phyloP scores from a whole-genome alignment of 2,797 vertebrate genomes.

The Anniella stebbinsi region DNA sequence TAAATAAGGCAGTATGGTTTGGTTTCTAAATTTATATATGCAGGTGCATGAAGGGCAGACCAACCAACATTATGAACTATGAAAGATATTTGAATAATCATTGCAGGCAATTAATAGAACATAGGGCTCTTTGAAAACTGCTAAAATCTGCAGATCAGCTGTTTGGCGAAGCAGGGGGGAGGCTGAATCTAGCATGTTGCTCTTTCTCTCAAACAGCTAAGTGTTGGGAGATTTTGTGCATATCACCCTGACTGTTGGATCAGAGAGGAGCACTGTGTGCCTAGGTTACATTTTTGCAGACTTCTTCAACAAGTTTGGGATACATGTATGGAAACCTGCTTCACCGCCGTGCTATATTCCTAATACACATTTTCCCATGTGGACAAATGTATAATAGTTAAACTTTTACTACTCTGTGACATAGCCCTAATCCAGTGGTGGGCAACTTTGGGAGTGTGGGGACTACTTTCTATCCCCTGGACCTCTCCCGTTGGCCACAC shows the following conservation, averaged over 20 bases:
- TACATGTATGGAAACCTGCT: too few relatives aligned
- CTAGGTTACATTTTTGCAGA: not conserved
- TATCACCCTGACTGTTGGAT: not conserved
- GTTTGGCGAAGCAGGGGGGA: not conserved
- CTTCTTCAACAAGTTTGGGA: not conserved
- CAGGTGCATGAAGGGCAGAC: constrained; percentile 20
- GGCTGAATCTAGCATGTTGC: not conserved
- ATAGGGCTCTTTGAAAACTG: not conserved
- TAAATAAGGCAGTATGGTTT: not conserved
- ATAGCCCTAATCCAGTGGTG: too few relatives aligned
- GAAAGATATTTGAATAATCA: constrained; percentile 16
- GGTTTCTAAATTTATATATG: not conserved
- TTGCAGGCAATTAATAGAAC: constrained; percentile 14
- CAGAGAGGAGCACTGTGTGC: not conserved
- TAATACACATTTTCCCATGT: not conserved
- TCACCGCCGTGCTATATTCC: not conserved
- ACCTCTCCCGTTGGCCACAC: too few relatives aligned
- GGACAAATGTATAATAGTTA: too few relatives aligned
- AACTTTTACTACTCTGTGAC: too few relatives aligned
- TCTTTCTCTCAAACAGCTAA: not conserved
- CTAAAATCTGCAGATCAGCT: not conserved
- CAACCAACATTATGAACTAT: not conserved
- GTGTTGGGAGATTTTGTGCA: not conserved
- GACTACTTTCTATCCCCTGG: too few relatives aligned
- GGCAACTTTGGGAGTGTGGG: too few relatives aligned